phyloP scores from a whole-genome alignment of 2,113 vertebrate species.

The Neodontobutis hainanensis region DNA sequence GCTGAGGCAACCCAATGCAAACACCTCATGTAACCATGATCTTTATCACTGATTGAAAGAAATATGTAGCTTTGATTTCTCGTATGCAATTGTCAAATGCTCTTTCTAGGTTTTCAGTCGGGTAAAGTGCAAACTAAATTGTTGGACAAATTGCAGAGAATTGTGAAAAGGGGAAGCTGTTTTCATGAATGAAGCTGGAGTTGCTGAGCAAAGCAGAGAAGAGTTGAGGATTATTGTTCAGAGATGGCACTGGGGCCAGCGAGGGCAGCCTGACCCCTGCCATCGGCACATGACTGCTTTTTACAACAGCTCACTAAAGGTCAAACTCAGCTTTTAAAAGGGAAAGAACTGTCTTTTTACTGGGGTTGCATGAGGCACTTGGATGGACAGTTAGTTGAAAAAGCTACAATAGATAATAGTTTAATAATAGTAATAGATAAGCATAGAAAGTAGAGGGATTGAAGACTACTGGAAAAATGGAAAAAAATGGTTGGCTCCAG shows the following conservation, averaged over 20 bases:
- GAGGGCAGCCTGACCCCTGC: conserved; percentile 72
- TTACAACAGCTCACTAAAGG: conserved; percentile 47
- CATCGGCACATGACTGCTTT: conserved; percentile 67
- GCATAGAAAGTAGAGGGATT: too few species aligned
- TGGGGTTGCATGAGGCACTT: not conserved
- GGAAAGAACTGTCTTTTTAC: not conserved
- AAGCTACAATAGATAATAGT: too few species aligned
- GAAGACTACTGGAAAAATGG: too few species aligned
- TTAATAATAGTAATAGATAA: too few species aligned
- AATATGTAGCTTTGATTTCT: not conserved
- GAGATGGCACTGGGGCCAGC: conserved; percentile 70
- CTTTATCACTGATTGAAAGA: not conserved
- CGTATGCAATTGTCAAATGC: conserved; percentile 2
- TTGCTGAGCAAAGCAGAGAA: conserved; percentile 73
- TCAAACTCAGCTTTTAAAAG: conserved; percentile 28
- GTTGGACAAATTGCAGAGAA: not conserved
- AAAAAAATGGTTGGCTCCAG: too few species aligned
- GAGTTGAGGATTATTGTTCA: conserved; percentile 71
- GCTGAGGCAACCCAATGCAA: not conserved
- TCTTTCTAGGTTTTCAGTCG: not conserved
- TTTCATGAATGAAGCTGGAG: conserved; percentile 67
- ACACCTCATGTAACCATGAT: not conserved
- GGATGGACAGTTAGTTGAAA: not conserved
- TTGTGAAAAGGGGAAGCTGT: conserved; percentile 55
- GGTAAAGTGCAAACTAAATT: not conserved